These are phyloP conservation scores for Porites rus DNA, from an alignment of 92 coral and sea anemone species.

Conservation along the genomic window DNA sequence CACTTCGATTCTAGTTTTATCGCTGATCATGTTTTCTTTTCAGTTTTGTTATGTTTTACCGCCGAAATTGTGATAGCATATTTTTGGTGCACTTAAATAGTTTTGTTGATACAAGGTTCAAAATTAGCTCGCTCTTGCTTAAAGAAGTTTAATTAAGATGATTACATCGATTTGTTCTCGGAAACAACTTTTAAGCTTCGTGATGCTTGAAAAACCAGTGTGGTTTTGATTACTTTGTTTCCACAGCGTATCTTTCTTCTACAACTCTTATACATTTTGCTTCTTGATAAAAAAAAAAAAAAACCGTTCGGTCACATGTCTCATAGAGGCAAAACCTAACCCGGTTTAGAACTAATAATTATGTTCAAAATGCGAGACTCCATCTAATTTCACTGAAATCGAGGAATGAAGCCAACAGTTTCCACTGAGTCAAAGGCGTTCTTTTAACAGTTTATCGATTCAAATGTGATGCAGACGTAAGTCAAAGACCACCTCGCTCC, in stretches of 20 bases:
- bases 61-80: constrained; percentile 21
- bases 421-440: background rate
- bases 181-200: constrained; percentile 15
- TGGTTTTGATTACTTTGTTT: constrained; percentile 25
- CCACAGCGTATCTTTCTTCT: background rate
- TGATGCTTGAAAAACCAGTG: background rate
- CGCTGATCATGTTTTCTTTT: constrained; percentile 30
- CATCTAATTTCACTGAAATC: background rate
- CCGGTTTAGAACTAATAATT: constrained; percentile 1
- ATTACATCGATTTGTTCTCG: background rate
- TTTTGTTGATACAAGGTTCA: constrained; percentile 23
- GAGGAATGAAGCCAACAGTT: background rate
- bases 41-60: constrained; percentile 26
- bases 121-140: background rate
- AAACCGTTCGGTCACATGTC: constrained; percentile 13
- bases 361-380: constrained; percentile 12
- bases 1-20: background rate
- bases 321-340: background rate
- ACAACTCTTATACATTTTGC: background rate
- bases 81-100: constrained; percentile 6
- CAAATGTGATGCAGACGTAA: background rate
- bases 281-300: constrained; percentile 16
- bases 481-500: background rate
- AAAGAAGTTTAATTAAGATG: constrained; percentile 7
- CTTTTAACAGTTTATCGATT: constrained; percentile 11